Evolutionary conservation across 1,140 invertebrate genomes (phyloP), one percentile per base, ranked within the genome.

Genomic region (Drosophila ananassae): DNA sequence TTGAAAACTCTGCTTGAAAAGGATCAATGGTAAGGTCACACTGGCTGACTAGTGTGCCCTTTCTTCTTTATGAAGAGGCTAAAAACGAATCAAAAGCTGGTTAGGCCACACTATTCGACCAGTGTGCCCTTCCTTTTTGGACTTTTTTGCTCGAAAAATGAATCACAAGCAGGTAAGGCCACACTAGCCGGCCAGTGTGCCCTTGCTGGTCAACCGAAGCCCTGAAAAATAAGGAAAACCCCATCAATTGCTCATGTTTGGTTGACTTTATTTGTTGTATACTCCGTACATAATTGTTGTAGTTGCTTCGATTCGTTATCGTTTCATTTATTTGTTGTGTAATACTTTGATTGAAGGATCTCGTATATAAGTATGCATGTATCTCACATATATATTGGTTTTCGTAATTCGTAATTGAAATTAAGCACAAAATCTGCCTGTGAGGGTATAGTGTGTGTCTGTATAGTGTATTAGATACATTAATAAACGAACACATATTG

Each of bases 261-360:
- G 64, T 85, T 81, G 60, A 87, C 75, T 87, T 87, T 89, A 82
- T 87, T 87, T 79, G 52, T 53, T 73, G 69, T 68, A 68, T 73
- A 60, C 58, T 79, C 56, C 44, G 41, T 76, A 56, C 73, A 72
- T 64, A 76, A 64, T 69, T 73, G 53, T 54, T 56, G 51, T 72
- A 63, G 59, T 60, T 67, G 25, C 54, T 64, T 73, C 53, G 30
- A 61, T 64, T 73, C 44, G 28, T 76, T 79, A 58, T 24, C 30
- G 56, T 71, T 53, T 51, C 52, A 46, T 51, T 39, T 57, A 59
- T 5, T 30, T 69, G 44, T 72, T 73, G 58, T 71, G 68, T 90
- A 90, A 90, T 90, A 90, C 89, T 90, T 90, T 90, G 71, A 90
- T 85, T 90, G 82, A 89, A 80, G 79, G 89, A 90, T 76, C 74